A percentile compares a stretch with the other conserved stretches of the same genome.
These are phyloP conservation scores for Karalla daura DNA, from an alignment of 2,797 vertebrate species.

Conservation along the genomic window DNA sequence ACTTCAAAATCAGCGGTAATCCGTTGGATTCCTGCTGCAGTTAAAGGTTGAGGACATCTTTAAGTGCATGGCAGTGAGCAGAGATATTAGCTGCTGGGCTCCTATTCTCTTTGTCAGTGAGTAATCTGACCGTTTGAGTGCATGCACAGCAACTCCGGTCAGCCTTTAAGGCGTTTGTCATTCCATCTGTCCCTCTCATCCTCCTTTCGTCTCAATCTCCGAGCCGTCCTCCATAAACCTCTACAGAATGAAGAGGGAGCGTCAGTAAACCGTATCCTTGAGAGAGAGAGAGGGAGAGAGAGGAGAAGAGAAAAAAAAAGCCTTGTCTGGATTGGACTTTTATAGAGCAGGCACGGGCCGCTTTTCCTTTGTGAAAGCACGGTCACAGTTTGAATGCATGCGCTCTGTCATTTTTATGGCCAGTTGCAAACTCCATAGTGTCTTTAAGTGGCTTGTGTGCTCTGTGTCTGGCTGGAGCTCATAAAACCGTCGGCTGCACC, in stretches of 20 bases:
- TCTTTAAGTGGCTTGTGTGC: constrained; percentile 66
- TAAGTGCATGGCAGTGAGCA: too few species aligned
- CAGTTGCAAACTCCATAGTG: constrained; percentile 55
- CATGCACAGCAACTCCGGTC: too few species aligned
- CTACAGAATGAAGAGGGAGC: background rate
- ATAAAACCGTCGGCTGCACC: constrained; percentile 60
- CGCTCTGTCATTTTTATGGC: constrained; percentile 69
- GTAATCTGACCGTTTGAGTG: too few species aligned
- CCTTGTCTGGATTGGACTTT: constrained; percentile 60
- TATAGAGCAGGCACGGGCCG: constrained; percentile 51
- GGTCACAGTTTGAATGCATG: constrained; percentile 50
- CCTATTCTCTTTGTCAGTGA: too few species aligned
- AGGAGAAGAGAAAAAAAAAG: too few species aligned
- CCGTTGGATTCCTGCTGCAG: too few species aligned
- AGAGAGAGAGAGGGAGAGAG: too few species aligned
- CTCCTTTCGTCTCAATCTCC: constrained; percentile 18
- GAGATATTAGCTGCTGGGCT: too few species aligned
- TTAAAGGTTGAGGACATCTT: too few species aligned
- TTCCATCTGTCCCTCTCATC: constrained; percentile 3
- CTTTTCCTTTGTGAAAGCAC: constrained; percentile 52
- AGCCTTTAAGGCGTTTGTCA: too few species aligned
- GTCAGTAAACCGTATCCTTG: constrained; percentile 46
- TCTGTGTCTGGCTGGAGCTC: constrained; percentile 58
- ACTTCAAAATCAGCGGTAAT: too few species aligned
- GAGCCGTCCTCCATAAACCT: constrained; percentile 3